Conservation (phyloP, 2,888 invertebrate species). For the Xestia rhomboidea region DNA sequence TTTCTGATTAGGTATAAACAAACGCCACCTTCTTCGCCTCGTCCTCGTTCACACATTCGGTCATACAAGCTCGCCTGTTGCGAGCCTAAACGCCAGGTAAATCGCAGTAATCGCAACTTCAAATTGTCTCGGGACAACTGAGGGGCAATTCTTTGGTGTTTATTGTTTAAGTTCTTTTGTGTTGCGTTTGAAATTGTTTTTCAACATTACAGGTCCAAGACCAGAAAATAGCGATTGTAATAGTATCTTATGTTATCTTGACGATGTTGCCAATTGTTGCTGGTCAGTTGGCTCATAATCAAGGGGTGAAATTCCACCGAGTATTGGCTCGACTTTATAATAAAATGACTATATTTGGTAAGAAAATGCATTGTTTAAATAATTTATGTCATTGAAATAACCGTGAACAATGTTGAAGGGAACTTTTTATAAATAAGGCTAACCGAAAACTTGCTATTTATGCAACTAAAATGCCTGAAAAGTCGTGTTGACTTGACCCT, state of each 20-base stretch:
- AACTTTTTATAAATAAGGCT: neutral
- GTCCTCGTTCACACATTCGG: neutral
- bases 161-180: neutral
- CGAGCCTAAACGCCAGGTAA: neutral
- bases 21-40: neutral
- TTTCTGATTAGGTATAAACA: neutral
- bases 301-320: slow-evolving; percentile 4
- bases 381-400: neutral
- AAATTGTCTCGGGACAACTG: neutral
- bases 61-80: neutral
- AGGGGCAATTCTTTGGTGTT: neutral
- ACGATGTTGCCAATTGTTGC: slow-evolving; percentile 19
- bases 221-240: neutral
- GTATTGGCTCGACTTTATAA: slow-evolving; percentile 24
- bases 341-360: slow-evolving; percentile 8
- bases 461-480: neutral
- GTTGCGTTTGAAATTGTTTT: neutral
- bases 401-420: neutral
- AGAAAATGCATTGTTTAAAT: neutral
- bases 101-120: neutral
- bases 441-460: neutral
- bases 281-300: slow-evolving; percentile 19
- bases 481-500: neutral
- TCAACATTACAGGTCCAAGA: neutral
- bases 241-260: neutral